A percentile compares a stretch with the other conserved stretches of the same genome.
phyloP scores from a whole-genome alignment of 2,888 invertebrate genomes.

The Lordiphosa fenestrarum region DNA sequence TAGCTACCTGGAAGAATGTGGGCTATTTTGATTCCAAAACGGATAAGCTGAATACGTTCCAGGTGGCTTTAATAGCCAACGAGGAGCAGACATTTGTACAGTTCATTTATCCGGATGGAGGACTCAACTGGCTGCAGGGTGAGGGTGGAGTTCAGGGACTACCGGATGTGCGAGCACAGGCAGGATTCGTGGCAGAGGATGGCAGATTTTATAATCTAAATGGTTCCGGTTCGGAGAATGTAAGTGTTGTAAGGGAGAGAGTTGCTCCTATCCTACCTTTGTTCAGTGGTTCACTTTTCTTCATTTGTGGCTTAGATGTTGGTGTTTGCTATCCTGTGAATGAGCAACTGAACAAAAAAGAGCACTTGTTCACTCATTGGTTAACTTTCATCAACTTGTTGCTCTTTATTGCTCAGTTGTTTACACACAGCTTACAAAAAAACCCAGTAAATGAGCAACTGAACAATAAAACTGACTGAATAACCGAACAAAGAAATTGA shows the following conservation, averaged over 20 bases:
- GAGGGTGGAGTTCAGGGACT: conserved; percentile 87
- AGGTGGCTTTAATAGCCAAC: conserved; percentile 81
- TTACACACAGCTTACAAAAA: too few species aligned
- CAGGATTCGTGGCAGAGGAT: conserved; percentile 93
- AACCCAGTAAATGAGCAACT: too few species aligned
- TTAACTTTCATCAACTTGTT: too few species aligned
- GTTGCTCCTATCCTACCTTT: too few species aligned
- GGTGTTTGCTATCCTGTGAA: too few species aligned
- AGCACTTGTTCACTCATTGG: too few species aligned
- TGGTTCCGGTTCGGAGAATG: conserved; percentile 95
- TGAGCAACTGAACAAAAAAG: too few species aligned
- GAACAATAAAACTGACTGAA: too few species aligned
- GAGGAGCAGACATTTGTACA: conserved; percentile 88
- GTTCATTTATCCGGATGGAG: conserved; percentile 91
- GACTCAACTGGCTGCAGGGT: conserved; percentile 95
- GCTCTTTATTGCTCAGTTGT: too few species aligned
- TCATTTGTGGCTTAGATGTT: too few species aligned
- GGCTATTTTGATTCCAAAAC: conserved; percentile 84
- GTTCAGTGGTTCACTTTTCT: too few species aligned
- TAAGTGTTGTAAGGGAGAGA: conserved; percentile 79
- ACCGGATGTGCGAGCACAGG: conserved; percentile 95
- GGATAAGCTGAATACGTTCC: conserved; percentile 93
- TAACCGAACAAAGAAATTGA: too few species aligned
- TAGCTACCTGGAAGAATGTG: conserved; percentile 95
- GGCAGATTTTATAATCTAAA: conserved; percentile 88